Percentiles rank a stretch among this genome's conserved stretches.
Conservation (phyloP, 2,797 vertebrate species). For the Trematomus bernacchii region DNA sequence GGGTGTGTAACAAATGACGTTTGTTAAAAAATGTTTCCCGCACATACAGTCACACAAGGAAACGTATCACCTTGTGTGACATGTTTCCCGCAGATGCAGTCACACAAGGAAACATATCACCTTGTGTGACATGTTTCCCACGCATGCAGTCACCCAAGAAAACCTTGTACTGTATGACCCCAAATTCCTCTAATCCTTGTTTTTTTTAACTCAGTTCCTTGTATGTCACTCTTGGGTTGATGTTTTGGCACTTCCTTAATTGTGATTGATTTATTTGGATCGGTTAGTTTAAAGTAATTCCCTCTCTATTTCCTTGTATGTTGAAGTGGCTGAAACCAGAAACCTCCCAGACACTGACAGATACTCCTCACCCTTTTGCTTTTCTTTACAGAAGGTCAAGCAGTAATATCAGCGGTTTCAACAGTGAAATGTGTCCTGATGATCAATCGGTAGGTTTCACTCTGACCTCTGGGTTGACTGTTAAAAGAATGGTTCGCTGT, state of each 20-base stretch:
- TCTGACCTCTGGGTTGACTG: neutral
- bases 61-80: neutral
- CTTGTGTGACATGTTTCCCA: neutral
- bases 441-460: constrained; percentile 90
- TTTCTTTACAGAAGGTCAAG: constrained; percentile 89
- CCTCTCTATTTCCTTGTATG: neutral
- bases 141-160: neutral
- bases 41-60: too few species aligned
- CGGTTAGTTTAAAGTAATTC: too few species aligned
- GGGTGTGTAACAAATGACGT: too few species aligned
- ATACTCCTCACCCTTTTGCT: constrained; percentile 13
- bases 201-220: too few species aligned
- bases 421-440: constrained; percentile 94
- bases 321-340: neutral
- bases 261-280: too few species aligned
- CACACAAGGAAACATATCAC: neutral
- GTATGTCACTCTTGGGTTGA: too few species aligned
- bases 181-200: too few species aligned
- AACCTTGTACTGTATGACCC: too few species aligned
- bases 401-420: constrained; percentile 95
- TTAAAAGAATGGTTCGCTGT: neutral
- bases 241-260: too few species aligned
- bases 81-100: neutral
- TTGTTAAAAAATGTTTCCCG: too few species aligned
- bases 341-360: neutral